phyloP scores from a whole-genome alignment of 2,113 vertebrate genomes.

The Coryphaenoides rupestris region DNA sequence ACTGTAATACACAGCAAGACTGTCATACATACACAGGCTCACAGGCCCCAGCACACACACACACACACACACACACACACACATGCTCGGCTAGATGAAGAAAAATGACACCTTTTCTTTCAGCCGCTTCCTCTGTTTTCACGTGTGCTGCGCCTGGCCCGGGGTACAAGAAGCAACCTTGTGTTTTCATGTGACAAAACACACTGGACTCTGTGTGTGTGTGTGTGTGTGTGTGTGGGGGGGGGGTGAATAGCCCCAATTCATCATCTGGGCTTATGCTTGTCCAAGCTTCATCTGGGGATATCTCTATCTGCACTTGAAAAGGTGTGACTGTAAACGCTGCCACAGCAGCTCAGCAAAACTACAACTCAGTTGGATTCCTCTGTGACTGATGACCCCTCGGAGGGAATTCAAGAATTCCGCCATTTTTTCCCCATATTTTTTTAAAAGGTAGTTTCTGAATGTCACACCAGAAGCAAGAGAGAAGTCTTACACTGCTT shows the following conservation, averaged over 20 bases:
- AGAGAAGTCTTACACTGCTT: not conserved
- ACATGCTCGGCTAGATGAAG: conserved; percentile 46
- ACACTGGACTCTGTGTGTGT: conserved; percentile 68
- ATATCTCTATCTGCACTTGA: conserved; percentile 64
- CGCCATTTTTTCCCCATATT: too few relatives aligned
- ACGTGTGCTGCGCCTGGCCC: conserved; percentile 47
- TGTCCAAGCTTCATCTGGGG: conserved; percentile 60
- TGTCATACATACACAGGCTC: not conserved
- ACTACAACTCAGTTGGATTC: conserved; percentile 56
- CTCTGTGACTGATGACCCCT: conserved; percentile 63
- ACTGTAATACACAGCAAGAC: not conserved
- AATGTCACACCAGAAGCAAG: conserved; percentile 1
- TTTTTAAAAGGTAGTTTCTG: conserved; percentile 45
- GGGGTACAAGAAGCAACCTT: conserved; percentile 64
- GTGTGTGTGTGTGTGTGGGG: conserved; percentile 58
- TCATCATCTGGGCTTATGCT: conserved; percentile 60
- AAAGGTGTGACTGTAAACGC: conserved; percentile 48
- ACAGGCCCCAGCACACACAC: not conserved
- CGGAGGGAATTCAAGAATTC: conserved; percentile 56
- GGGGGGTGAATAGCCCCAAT: conserved; percentile 67
- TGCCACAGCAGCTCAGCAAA: conserved; percentile 60
- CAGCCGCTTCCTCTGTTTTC: conserved; percentile 73
- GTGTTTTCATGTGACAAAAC: conserved; percentile 71
- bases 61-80: conserved; percentile 19
- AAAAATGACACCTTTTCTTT: conserved; percentile 73